Evolutionary conservation across 1,140 invertebrate species (phyloP), one percentile per base, ranked within the genome.

Genomic region (Ostrea denselamellosa): DNA sequence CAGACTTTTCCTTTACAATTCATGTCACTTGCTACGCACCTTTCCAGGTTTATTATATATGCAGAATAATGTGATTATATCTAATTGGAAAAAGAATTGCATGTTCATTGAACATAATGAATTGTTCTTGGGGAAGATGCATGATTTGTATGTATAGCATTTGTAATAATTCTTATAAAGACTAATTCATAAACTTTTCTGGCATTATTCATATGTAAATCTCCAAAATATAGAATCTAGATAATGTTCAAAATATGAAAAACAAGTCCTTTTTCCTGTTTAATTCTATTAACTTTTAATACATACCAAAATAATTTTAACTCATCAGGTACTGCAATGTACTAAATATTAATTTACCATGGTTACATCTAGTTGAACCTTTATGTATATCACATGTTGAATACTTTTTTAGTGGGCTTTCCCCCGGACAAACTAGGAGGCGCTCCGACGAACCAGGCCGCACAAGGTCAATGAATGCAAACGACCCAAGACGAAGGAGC

Each of bases 401-500:
- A 62, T 62, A 81, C 28, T 81, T 84, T 34, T 85, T 85, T 88
- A 91, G 90, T 88, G 89, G 90, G 52, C 89, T 89, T 51, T 91
- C 92, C 25, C 90, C 91, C 1, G 90, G 86, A 62, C 83, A 90
- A 86, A 85, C 88, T 51, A 83, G 86, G 17, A 85, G 91, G 17
- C 86, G 89, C 8, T 87, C 90, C 52, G 81, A 87, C 81, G 85
- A 87, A 28, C 81, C 89, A 34, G 81, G 86, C 65, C 25, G 87
- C 87, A 85, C 89, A 83, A 83, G 52, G 17, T 52, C 82, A 53
- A 83, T 83, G 44, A 83, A 52, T 34, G 44, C 19, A 53, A 53
- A 81, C 17, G 88, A 89, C 14, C 92, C 90, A 28, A 89, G 92
- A 65, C 85, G 91, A 52, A 90, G 90, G 85, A 93, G 90, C 87